Percentiles rank a stretch among this genome's conserved stretches.
phyloP scores from a whole-genome alignment of 2,113 vertebrate species.

The Dicaeum eximium region DNA sequence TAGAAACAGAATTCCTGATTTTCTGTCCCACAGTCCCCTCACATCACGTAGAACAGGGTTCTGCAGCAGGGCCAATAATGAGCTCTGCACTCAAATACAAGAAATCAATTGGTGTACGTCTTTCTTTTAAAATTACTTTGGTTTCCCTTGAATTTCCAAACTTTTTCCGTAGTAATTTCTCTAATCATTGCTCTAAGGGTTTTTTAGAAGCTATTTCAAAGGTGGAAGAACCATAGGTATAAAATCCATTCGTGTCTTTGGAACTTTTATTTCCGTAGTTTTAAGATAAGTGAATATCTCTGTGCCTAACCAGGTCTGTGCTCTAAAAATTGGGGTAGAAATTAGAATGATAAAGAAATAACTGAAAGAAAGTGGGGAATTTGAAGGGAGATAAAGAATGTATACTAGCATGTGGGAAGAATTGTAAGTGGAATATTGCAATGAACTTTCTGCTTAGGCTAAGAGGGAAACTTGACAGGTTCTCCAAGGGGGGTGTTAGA shows the following conservation, averaged over 20 bases:
- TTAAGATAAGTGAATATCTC: neutral
- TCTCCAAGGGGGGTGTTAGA: neutral
- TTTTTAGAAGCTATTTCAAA: neutral
- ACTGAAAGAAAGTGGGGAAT: neutral
- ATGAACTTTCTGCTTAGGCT: neutral
- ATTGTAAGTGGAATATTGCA: neutral
- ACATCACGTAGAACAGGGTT: neutral
- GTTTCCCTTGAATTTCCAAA: neutral
- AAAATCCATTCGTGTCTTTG: neutral
- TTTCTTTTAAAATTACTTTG: neutral
- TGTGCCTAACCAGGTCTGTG: neutral
- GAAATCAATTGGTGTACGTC: neutral
- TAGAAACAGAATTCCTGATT: neutral
- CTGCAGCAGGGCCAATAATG: neutral
- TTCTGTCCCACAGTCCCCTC: neutral
- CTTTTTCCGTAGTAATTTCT: neutral
- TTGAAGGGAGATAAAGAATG: neutral
- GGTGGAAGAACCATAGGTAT: neutral
- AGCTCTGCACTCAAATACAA: neutral
- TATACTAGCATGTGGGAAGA: neutral
- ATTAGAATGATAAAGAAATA: neutral
- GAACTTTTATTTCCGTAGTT: neutral
- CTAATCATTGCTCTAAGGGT: neutral
- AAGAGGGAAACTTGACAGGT: neutral
- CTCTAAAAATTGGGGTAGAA: neutral